Evolutionary conservation across 2,888 invertebrate species (phyloP), one percentile per base, ranked within the genome.

Genomic region (Eretmocerus hayati): DNA sequence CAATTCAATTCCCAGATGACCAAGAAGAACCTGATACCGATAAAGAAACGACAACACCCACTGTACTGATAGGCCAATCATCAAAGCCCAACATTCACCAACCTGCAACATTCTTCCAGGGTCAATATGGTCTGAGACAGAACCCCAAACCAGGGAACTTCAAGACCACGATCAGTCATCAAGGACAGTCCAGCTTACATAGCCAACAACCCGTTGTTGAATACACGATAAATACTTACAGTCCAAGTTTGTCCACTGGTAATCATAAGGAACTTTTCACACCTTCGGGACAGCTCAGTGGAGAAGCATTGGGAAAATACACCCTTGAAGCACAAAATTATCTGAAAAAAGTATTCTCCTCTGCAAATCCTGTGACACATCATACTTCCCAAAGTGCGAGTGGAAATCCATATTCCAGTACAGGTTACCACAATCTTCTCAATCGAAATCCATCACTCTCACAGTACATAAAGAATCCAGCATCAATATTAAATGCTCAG

Each of bases 371-470:
- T 11, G 20, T 48, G 5, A n/a, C 39, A 8, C 59, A 55, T 16
- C 56, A 56, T 38, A 48, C 44, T 37, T 48, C 55, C 48, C 51
- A 44, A 8, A 33, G 4, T n/a, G 48, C 47, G 15, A 5, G 15
- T n/a, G 15, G 5, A 5, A 15, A 33, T n/a, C 9, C 9, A 13
- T 62, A 62, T 23, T 44, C 59, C 0, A 60, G 58, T 23, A 48
- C 61, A 1, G 59, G 58, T 5, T 71, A 71, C 38, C 59, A 66
- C 19, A 62, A 65, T 42, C 42, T 71, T 13, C 31, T 71, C 19
- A 67, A 59, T 33, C 69, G 69, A 36, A 69, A 70, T 54, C 71
- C 71, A 4, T 71, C 70, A 4, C 67, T 71, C 16, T 66, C 66
- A 3, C 69, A 71, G 36, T 71, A 71, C 46, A 61, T 71, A 16